A percentile compares a stretch with the other conserved stretches of the same genome.
Evolutionary conservation across 2,797 vertebrate species (phyloP).

Genomic region (Amphiprion clarkii): DNA sequence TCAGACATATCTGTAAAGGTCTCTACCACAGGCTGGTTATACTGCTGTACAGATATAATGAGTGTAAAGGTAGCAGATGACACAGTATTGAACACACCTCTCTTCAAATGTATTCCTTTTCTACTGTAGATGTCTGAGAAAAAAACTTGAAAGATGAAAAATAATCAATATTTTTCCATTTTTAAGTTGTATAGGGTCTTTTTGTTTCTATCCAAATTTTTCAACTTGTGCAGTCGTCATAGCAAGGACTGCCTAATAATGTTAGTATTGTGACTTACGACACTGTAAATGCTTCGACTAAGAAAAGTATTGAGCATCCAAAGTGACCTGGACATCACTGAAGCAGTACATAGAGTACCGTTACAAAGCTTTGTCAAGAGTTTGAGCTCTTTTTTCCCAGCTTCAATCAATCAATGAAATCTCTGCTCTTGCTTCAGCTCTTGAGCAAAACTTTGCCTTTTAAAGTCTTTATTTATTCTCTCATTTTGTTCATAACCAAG

Average conservation of each 20-base stretch:
- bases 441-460: conserved; percentile 48
- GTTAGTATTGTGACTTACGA: conserved; percentile 49
- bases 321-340: conserved; percentile 50
- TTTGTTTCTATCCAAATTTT: conserved; percentile 61
- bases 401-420: conserved; percentile 36
- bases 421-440: conserved; percentile 40
- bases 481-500: conserved; percentile 69
- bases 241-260: conserved; percentile 38
- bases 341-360: conserved; percentile 28
- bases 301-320: conserved; percentile 29
- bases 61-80: conserved; percentile 59
- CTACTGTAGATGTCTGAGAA: conserved; percentile 63
- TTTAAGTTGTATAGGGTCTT: conserved; percentile 57
- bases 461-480: conserved; percentile 79
- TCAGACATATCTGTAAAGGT: conserved; percentile 54
- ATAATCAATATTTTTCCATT: conserved; percentile 66
- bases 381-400: conserved; percentile 36
- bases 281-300: conserved; percentile 56
- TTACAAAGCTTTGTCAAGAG: conserved; percentile 22
- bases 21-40: conserved; percentile 50
- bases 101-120: conserved; percentile 79
- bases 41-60: conserved; percentile 61
- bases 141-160: conserved; percentile 54
- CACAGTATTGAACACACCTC: conserved; percentile 48
- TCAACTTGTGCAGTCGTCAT: conserved; percentile 51